Evolutionary conservation across 2,888 invertebrate species (phyloP).

Genomic region (Erebia epiphron): DNA sequence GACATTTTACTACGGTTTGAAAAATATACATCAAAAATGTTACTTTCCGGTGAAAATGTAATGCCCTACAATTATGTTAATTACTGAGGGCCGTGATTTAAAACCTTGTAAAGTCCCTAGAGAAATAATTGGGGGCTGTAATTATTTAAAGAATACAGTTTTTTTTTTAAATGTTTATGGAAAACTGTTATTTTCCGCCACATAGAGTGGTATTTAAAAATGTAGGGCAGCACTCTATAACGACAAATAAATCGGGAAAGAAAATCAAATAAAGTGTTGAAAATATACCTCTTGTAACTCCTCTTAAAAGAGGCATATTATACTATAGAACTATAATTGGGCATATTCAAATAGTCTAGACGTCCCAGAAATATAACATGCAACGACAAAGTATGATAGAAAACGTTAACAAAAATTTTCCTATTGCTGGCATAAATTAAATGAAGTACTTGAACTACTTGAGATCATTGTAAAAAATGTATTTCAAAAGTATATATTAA

Average conservation of each 20-base stretch:
- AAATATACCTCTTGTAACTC: no score
- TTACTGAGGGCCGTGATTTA: conserved; percentile 14
- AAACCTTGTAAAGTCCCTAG: conserved; percentile 10
- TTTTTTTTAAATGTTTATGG: neutral
- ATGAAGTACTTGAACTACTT: neutral
- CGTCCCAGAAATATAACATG: no score
- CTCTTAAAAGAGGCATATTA: no score
- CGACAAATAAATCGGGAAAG: no score
- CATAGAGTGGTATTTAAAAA: neutral
- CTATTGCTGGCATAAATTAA: neutral
- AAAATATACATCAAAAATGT: conserved; percentile 1
- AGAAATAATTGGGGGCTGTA: conserved; percentile 11
- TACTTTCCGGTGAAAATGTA: conserved; percentile 10
- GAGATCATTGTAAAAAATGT: neutral
- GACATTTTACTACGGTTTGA: neutral
- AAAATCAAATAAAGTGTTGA: no score
- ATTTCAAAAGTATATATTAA: neutral
- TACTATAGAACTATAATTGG: no score
- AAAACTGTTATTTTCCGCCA: neutral
- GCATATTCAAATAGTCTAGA: no score
- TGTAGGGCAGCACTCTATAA: no score
- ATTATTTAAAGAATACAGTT: conserved; percentile 9
- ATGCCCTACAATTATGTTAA: conserved; percentile 17
- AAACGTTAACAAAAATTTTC: no score
- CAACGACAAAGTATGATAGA: no score